Base-by-base conservation (phyloP, 2,797 vertebrate species). In the Lophura swinhoii region DNA sequence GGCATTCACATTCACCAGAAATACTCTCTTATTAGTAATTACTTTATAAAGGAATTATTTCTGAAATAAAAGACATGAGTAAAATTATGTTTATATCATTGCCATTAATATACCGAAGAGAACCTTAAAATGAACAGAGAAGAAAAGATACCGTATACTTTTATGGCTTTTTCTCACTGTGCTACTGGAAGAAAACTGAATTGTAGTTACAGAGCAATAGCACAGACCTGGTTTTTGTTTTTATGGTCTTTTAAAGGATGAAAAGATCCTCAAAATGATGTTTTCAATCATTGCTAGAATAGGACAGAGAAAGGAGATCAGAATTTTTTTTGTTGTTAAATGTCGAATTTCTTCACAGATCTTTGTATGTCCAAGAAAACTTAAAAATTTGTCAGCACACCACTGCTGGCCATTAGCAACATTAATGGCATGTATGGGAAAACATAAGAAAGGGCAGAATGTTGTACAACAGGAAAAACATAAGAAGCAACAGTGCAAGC, bases 31-130 rank as follows among this genome's bases (percentile, higher is more conserved):
- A 63, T 85, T 87, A 87, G 79, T 28, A 12, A 15, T 44, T 76
- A 68, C 28, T 75, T 53, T 51, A 69, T 26, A 85, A 93, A 84
- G 15, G 15, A 66, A 73, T 81, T 53, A 41, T 26, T 83, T 74
- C 56, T 75, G 46, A 89, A 90, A 83, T 78, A 16, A 91, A 91
- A 85, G 49, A 84, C 28, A 41, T 31, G n/a, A 92, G 35, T 75
- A 83, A 87, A 96, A 89, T 86, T 79, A 83, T 20, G 39, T 73
- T 76, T 82, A 88, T 84, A 60, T 5, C 1, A 2, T 49, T 89
- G 59, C 5, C 17, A 70, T 78, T 80, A 86, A 93, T 60, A 76
- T 6, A 71, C 14, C n/a, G 78, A 87, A 82, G 53, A 78, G 55
- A 33, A 80, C 6, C 17, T 83, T 88, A 79, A 91, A 91, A 64